Percentiles rank a stretch among this genome's conserved stretches.
Conservation (phyloP, 2,888 invertebrate species). For the Xanthostigma xanthostigma region DNA sequence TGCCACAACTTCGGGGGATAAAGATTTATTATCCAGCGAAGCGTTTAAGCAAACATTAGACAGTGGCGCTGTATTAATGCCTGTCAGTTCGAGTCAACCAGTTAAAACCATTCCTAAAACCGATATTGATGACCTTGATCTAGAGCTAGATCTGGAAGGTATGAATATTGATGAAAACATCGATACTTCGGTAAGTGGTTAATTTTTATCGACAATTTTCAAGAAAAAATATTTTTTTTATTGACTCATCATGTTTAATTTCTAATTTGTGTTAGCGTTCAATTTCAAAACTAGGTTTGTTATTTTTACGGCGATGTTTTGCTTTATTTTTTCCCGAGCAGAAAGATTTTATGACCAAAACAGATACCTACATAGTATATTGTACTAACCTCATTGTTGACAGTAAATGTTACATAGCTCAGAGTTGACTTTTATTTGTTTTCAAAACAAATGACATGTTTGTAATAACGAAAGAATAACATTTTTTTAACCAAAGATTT, state of each 20-base stretch:
- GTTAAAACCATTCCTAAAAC: conserved; percentile 10
- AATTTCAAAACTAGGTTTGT: too few species aligned
- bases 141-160: conserved; percentile 72
- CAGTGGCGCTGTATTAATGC: background rate
- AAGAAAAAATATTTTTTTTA: background rate
- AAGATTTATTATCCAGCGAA: background rate
- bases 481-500: too few species aligned
- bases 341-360: too few species aligned
- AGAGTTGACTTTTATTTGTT: too few species aligned
- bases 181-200: conserved; percentile 48
- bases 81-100: background rate
- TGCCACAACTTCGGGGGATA: background rate
- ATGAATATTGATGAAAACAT: conserved; percentile 66
- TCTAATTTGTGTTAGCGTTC: too few species aligned
- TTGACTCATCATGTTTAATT: background rate
- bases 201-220: background rate
- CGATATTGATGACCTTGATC: conserved; percentile 52
- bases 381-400: too few species aligned
- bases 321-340: too few species aligned
- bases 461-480: too few species aligned
- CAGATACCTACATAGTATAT: too few species aligned
- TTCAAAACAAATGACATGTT: too few species aligned
- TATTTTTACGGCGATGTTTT: too few species aligned
- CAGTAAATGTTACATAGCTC: too few species aligned
- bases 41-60: background rate